Evolutionary conservation across 2,888 invertebrate species (phyloP).

Genomic region (Drosophila infuscata): DNA sequence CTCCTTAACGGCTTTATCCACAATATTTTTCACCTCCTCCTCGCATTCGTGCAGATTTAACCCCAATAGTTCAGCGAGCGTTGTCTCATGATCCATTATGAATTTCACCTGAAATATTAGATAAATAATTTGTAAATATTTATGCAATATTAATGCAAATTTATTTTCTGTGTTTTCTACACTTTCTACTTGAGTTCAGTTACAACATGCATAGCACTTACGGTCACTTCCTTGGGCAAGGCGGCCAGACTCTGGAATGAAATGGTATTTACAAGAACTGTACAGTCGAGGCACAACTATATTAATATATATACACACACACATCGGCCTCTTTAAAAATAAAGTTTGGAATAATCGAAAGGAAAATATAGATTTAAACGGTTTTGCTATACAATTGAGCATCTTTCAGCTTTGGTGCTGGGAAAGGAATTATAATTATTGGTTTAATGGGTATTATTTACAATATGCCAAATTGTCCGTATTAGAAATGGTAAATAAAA

Average conservation of each 20-base stretch:
- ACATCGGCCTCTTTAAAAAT: slow-evolving; percentile 49
- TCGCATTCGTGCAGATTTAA: slow-evolving; percentile 98
- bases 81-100: slow-evolving; percentile 96
- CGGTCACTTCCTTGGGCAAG: slow-evolving; percentile 91
- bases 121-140: slow-evolving; percentile 6
- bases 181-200: slow-evolving; percentile 33
- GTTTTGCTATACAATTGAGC: slow-evolving; percentile 75
- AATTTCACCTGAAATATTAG: slow-evolving; percentile 90
- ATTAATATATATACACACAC: slow-evolving; percentile 27
- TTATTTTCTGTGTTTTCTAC: slow-evolving; percentile 11
- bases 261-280: slow-evolving; percentile 84
- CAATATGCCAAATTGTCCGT: slow-evolving; percentile 58
- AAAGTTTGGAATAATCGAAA: slow-evolving; percentile 38
- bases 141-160: not conserved
- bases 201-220: slow-evolving; percentile 86
- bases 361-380: slow-evolving; percentile 35
- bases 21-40: slow-evolving; percentile 98
- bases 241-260: slow-evolving; percentile 92
- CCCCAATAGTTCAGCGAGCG: slow-evolving; percentile 95
- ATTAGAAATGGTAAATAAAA: slow-evolving; percentile 6
- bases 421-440: slow-evolving; percentile 52
- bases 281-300: slow-evolving; percentile 70
- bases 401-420: slow-evolving; percentile 64
- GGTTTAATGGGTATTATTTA: slow-evolving; percentile 59
- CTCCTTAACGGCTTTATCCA: slow-evolving; percentile 99